Base-by-base conservation (phyloP, 2,797 vertebrate genomes). In the Decapterus maruadsi region DNA sequence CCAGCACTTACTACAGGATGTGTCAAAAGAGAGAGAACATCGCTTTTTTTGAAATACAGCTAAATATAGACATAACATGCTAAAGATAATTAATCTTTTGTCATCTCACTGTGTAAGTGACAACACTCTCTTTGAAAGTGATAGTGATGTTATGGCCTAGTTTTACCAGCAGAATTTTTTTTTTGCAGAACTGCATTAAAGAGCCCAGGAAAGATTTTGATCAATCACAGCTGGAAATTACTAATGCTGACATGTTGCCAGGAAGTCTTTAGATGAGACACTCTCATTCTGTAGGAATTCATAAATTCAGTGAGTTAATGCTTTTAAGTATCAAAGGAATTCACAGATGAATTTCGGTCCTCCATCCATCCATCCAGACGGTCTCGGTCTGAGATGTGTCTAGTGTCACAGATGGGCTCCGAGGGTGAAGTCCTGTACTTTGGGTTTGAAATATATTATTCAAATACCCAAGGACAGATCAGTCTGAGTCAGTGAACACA, bases 381-480 rank as follows among this genome's bases (percentile, higher is more conserved):
- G 45, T 85, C 57, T 78, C 51, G 19, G 34, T 79, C 78, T 57
- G 22, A 60, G 57, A 67, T 75, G 34, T 46, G 69, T 80, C 40
- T 83, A 72, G 74, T 68, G 86, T 85, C 75, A 88, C 78, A 81
- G 78, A 88, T 67, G 78, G 78, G 79, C 62, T 82, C 56, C 51
- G 72, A 82, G 82, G 62, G 59, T 67, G 59, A 80, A 76, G 68
- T 80, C 61, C 62, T 75, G 46, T 40, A 42, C 66, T 80, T 69
- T 64, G 34, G 70, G 38, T 77, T 81, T 77, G 42, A 88, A 84
- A 84, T 85, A 59, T 76, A 85, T 81, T 67, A 81, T 70, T 81
- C 45, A 82, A 72, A 82, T 60, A 80, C 86, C 77, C 57, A 46
- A 66, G 76, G 84, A 73, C 60, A 55, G 71, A 78, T 77, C 57